phyloP scores from a whole-genome alignment of 2,113 vertebrate species.

The Petaurus breviceps region DNA sequence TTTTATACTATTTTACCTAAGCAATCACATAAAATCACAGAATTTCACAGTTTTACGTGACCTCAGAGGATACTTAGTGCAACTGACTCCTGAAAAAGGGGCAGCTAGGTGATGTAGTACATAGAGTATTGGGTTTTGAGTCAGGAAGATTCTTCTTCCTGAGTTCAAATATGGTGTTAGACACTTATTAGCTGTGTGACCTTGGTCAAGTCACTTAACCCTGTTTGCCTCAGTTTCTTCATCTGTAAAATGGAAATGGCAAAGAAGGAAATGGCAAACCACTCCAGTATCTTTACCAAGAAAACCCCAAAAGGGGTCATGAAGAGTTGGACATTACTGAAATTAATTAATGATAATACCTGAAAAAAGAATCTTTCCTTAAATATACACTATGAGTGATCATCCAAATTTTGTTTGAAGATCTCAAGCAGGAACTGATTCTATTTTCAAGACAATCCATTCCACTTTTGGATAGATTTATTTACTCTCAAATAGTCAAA shows the following conservation, averaged over 20 bases:
- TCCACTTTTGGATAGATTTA: neutral
- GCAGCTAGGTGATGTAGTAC: neutral
- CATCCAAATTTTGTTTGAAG: neutral
- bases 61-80: neutral
- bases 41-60: slow-evolving; percentile 1
- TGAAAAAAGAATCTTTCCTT: neutral
- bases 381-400: neutral
- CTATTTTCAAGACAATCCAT: neutral
- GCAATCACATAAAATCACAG: neutral
- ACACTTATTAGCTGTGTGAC: neutral
- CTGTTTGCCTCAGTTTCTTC: neutral
- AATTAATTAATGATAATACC: neutral
- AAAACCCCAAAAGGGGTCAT: neutral
- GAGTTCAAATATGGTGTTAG: neutral
- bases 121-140: neutral
- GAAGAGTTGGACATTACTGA: neutral
- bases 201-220: neutral
- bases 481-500: neutral
- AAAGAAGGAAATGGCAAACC: neutral
- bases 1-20: slow-evolving; percentile 15
- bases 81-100: neutral
- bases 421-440: neutral
- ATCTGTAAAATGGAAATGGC: neutral
- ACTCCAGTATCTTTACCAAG: neutral
- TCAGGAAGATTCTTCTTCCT: neutral